Conservation (phyloP, 1,140 invertebrate species). For the Hycleus cichorii region DNA sequence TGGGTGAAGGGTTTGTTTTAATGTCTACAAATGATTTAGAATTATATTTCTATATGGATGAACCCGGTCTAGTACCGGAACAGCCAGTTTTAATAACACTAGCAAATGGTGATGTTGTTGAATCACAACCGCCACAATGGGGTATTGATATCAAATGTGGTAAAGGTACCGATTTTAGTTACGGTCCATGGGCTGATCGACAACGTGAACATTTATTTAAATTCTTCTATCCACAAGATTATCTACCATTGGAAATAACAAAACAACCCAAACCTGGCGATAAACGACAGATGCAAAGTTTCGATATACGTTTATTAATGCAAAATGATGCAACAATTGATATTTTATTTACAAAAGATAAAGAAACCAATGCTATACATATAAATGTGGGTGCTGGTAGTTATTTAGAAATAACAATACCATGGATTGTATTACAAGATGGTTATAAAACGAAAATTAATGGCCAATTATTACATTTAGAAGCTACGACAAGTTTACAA, state of each 20-base stretch:
- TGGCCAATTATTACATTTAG: slow-evolving; percentile 85
- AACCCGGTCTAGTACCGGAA: slow-evolving; percentile 81
- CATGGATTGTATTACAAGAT: slow-evolving; percentile 79
- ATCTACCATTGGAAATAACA: slow-evolving; percentile 67
- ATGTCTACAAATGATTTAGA: slow-evolving; percentile 92
- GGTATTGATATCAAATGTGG: slow-evolving; percentile 94
- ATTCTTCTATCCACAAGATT: slow-evolving; percentile 94
- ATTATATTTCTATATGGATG: slow-evolving; percentile 95
- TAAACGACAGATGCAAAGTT: slow-evolving; percentile 78
- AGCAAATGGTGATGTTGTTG: slow-evolving; percentile 87
- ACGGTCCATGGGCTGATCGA: slow-evolving; percentile 96
- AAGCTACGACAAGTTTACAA: slow-evolving; percentile 89
- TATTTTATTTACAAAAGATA: slow-evolving; percentile 92
- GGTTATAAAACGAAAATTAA: slow-evolving; percentile 84
- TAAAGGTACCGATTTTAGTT: slow-evolving; percentile 92
- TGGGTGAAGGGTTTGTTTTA: slow-evolving; percentile 97
- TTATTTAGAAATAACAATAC: slow-evolving; percentile 91
- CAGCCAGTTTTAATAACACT: slow-evolving; percentile 83
- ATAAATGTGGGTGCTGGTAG: slow-evolving; percentile 89
- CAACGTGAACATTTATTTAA: slow-evolving; percentile 92
- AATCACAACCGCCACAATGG: slow-evolving; percentile 87
- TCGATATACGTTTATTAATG: slow-evolving; percentile 87
- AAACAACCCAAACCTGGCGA: slow-evolving; percentile 78
- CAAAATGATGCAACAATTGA: slow-evolving; percentile 89
- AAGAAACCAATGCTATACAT: slow-evolving; percentile 94